A percentile compares a stretch with the other conserved stretches of the same genome.
phyloP scores from a whole-genome alignment of 2,113 vertebrate species.

The Apaloderma vittatum region DNA sequence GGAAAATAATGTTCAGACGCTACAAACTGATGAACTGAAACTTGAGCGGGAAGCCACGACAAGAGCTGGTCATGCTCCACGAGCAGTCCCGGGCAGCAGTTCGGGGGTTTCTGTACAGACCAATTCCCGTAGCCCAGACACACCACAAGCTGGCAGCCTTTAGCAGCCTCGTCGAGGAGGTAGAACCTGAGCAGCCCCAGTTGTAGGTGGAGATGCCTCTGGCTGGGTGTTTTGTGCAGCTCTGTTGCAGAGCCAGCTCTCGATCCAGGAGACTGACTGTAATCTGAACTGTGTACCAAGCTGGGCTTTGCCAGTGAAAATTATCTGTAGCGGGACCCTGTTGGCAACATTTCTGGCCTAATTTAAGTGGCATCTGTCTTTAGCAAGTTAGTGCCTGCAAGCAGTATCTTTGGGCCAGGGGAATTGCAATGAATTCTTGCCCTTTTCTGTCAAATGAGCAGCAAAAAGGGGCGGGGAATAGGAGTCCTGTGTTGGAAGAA shows the following conservation, averaged over 20 bases:
- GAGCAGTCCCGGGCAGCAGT: not conserved
- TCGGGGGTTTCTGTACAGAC: not conserved
- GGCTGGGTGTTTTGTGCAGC: not conserved
- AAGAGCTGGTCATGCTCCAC: rapidly evolving
- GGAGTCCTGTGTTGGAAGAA: not conserved
- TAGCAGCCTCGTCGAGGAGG: not conserved
- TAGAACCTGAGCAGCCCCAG: rapidly evolving
- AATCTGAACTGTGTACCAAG: rapidly evolving
- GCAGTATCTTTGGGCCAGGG: not conserved
- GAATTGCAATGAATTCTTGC: not conserved
- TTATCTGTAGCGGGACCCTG: rapidly evolving
- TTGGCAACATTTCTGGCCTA: not conserved
- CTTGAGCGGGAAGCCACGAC: rapidly evolving
- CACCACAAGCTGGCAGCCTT: slow-evolving; percentile 63
- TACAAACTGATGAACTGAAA: not conserved
- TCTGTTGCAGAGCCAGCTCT: not conserved
- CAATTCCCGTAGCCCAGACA: not conserved
- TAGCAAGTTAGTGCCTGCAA: not conserved
- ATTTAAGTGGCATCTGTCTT: not conserved
- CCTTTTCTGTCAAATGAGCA: not conserved
- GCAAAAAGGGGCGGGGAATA: not conserved
- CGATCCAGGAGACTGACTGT: not conserved
- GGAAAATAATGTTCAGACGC: not conserved
- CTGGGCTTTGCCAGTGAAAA: not conserved
- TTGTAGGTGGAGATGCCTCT: not conserved